These are phyloP conservation scores for Urocitellus parryii DNA, from an alignment of 2,113 vertebrate species.

Conservation along the genomic window DNA sequence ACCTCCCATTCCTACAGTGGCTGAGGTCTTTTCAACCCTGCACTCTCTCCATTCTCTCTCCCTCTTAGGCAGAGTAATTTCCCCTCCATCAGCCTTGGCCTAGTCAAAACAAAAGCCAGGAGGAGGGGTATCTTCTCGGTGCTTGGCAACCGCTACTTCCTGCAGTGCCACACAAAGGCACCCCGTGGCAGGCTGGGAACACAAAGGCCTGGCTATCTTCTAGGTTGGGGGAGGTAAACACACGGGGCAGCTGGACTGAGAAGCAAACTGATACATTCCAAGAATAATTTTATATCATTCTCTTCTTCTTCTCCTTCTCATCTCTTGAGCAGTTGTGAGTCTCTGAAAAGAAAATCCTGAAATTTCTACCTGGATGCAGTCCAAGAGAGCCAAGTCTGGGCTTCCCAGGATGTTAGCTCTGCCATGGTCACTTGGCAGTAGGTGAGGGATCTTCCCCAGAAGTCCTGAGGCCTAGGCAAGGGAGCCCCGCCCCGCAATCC, in stretches of 20 bases:
- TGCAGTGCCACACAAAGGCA: constrained; percentile 63
- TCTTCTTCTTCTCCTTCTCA: background rate
- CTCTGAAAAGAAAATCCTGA: background rate
- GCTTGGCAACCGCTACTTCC: constrained; percentile 77
- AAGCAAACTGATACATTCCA: background rate
- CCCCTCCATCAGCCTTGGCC: background rate
- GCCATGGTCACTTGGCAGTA: background rate
- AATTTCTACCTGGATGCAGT: background rate
- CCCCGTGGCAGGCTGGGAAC: background rate
- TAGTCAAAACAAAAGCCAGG: constrained; percentile 76
- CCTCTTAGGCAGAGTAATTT: background rate
- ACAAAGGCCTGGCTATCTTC: constrained; percentile 23
- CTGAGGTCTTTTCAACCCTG: constrained; percentile 7
- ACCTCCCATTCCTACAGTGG: background rate
- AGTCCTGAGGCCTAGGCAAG: background rate
- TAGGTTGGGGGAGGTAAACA: constrained; percentile 18
- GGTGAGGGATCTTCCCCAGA: background rate
- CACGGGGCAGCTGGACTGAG: background rate
- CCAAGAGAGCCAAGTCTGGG: background rate
- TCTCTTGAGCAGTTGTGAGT: background rate
- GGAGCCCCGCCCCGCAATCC: background rate
- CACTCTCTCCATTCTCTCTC: background rate
- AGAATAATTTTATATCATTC: background rate
- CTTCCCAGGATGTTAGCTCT: background rate
- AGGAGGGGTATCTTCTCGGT: constrained; percentile 60